A percentile compares a stretch with the other conserved stretches of the same genome.
phyloP scores from a whole-genome alignment of 2,113 vertebrate genomes.

The Ursus arctos region DNA sequence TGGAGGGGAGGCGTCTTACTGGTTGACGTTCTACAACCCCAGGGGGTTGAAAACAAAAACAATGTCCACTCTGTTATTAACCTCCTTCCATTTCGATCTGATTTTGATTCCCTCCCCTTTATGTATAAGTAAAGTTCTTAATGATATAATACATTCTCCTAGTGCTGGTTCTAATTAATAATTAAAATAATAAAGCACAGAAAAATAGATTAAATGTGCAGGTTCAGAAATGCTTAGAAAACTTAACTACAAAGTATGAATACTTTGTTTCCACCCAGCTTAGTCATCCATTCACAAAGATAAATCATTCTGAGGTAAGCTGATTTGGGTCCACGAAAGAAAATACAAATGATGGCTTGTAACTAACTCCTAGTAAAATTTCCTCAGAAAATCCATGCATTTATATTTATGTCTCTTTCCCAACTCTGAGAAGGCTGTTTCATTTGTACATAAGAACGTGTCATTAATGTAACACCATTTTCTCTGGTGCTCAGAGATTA shows the following conservation, averaged over 20 bases:
- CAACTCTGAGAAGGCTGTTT: neutral
- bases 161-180: conserved; percentile 19
- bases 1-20: neutral
- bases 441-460: neutral
- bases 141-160: neutral
- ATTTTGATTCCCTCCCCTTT: conserved; percentile 44
- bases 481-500: conserved; percentile 39
- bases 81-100: conserved; percentile 10
- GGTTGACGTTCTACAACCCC: neutral
- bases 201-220: neutral
- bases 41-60: neutral
- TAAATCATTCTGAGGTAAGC: neutral
- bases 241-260: neutral
- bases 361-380: neutral
- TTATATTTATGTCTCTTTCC: neutral
- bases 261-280: conserved; percentile 9
- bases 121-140: conserved; percentile 14
- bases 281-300: conserved; percentile 13
- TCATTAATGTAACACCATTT: conserved; percentile 36
- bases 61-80: neutral
- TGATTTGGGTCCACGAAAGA: conserved; percentile 25
- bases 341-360: neutral
- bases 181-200: conserved; percentile 29
- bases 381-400: neutral
- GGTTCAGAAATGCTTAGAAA: conserved; percentile 25